phyloP scores from a whole-genome alignment of 2,888 invertebrate genomes.

The Athalia circularis region DNA sequence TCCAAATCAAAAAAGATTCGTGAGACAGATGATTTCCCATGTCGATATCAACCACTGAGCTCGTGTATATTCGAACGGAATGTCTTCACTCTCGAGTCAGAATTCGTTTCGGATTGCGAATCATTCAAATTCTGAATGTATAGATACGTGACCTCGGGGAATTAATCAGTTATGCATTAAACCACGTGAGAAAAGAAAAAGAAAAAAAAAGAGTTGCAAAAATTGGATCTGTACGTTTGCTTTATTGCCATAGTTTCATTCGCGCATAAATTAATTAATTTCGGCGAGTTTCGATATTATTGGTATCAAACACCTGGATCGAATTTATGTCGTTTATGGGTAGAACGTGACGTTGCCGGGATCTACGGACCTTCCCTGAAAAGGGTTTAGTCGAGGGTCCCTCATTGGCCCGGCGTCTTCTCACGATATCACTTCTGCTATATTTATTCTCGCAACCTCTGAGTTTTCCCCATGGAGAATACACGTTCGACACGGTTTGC shows the following conservation, averaged over 20 bases:
- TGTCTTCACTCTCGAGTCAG: conserved; percentile 6
- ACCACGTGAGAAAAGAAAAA: neutral
- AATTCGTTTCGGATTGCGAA: neutral
- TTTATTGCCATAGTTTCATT: too few species aligned
- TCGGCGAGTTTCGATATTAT: neutral
- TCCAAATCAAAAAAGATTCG: neutral
- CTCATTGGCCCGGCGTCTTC: neutral
- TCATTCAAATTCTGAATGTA: conserved; percentile 18
- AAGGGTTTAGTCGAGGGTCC: conserved; percentile 7
- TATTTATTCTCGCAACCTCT: conserved; percentile 19
- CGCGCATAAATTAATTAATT: too few species aligned
- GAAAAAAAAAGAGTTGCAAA: neutral
- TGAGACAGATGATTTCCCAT: conserved; percentile 3
- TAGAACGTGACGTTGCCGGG: conserved; percentile 19
- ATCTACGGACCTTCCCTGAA: neutral
- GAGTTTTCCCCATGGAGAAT: neutral
- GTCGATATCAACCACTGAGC: neutral
- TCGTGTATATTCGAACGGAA: conserved; percentile 17
- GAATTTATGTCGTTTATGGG: conserved; percentile 6
- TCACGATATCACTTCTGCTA: conserved; percentile 17
- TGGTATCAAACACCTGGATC: neutral
- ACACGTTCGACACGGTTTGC: neutral
- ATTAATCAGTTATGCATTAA: conserved; percentile 1
- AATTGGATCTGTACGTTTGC: too few species aligned
- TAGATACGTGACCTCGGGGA: neutral